Evolutionary conservation across 2,113 vertebrate genomes (phyloP), one percentile per base, ranked within the genome.

Genomic region (Pleuronectes platessa): DNA sequence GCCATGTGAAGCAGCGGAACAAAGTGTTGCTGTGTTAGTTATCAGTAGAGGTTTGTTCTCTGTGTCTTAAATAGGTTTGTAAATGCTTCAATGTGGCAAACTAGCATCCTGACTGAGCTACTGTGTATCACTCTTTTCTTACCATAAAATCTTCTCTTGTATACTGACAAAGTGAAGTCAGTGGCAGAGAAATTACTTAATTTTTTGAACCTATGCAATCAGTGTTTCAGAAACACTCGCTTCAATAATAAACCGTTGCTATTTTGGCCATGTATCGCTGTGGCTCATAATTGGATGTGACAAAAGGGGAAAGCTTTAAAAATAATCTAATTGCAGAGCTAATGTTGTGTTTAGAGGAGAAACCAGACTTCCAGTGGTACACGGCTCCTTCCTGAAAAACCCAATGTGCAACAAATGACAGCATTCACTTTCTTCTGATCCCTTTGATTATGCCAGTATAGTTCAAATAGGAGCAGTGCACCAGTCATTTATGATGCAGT

Each of bases 41-140:
- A 35, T 86, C 77, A 82, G 66, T 81, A 47, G 83, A 83, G 59
- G 40, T 47, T 74, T 76, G 55, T 53, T 73, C 64, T 85, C 82
- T 81, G 6, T 31, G 31, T 84, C 18, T 85, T 90, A 82, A 88
- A 87, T 69, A 40, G 78, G 6, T 62, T 47, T 21, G 63, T 83
- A 83, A 87, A 68, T 47, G 81, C 71, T 70, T 72, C 27, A 78
- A 53, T 71, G 71, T 60, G 72, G 69, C 61, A 58, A 27, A 60
- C 23, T 68, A 40, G 17, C n/a, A 37, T 70, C 75, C 78, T 82
- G 83, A 84, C 71, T 79, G 62, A 82, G 82, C 88, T 86, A 47
- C 73, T 54, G 45, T 73, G 61, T 49, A 58, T 53, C 58, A 59
- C 60, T 88, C 18, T 61, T 0, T 49, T 72, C 23, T 31, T 71